Conservation (phyloP, 2,888 invertebrate species). For the Melanotus villosus region DNA sequence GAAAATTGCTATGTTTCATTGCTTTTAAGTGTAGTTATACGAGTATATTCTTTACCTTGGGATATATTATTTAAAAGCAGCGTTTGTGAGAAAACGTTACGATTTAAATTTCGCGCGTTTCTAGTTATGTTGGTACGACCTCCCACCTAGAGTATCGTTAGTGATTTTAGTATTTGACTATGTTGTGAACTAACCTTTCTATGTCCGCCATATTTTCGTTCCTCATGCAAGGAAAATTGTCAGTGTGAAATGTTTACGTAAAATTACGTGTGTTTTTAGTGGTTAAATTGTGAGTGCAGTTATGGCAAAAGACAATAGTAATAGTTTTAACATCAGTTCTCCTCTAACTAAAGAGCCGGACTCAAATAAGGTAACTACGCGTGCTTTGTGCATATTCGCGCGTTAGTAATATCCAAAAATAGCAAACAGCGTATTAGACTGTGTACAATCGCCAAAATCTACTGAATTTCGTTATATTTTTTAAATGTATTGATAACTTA, state of each 20-base stretch:
- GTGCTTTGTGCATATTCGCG: constrained; percentile 60
- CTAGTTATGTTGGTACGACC: neutral
- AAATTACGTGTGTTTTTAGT: constrained; percentile 56
- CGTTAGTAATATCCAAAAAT: constrained; percentile 64
- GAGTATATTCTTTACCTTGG: too few species aligned
- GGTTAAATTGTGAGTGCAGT: constrained; percentile 57
- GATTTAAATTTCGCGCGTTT: neutral
- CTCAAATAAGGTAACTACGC: constrained; percentile 63
- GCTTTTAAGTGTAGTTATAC: too few species aligned
- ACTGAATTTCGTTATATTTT: neutral
- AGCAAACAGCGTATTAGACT: constrained; percentile 45
- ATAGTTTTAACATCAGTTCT: constrained; percentile 57
- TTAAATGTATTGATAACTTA: neutral
- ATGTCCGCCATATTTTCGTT: constrained; percentile 66
- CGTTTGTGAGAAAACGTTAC: too few species aligned
- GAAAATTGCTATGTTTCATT: too few species aligned
- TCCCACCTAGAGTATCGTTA: neutral
- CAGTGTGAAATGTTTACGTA: constrained; percentile 62
- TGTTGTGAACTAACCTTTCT: constrained; percentile 56
- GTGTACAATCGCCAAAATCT: constrained; percentile 2
- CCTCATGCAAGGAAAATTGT: constrained; percentile 68
- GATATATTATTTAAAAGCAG: too few species aligned
- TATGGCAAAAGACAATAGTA: constrained; percentile 64
- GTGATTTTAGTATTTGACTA: constrained; percentile 15
- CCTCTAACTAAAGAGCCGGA: constrained; percentile 56